Base-by-base conservation (phyloP, 2,113 vertebrate species). In the Lamprologus lemairii region DNA sequence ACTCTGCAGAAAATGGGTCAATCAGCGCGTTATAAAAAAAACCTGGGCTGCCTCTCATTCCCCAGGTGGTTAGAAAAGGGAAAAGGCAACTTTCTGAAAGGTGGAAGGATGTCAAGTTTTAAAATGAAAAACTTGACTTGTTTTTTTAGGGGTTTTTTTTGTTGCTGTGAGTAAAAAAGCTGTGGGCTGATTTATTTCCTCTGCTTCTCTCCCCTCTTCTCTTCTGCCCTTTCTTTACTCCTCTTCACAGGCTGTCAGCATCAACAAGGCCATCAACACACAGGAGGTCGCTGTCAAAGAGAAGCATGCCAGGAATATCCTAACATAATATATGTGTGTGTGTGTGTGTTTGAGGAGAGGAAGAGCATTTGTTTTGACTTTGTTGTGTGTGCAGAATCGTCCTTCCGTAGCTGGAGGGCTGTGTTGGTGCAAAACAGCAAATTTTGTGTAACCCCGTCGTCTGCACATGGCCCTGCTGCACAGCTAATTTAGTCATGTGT, bases 241-340 rank as follows among this genome's bases (percentile, higher is more conserved):
- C 71, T 92, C 75, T 90, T 88, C 84, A 87, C 97, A 99, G 99
- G 97, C 97, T 4, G 98, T 99, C 97, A 99, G 99, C 97, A 99
- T 99, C 98, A 99, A 99, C 96, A 99, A 99, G 96, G 99, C 99
- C 91, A 99, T 99, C 97, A 99, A 99, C 94, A 97, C 98, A 2
- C 99, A 99, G 97, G 99, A 99, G 97, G 98, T 99, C 35, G 98
- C 98, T 75, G 98, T 99, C 95, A 99, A 99, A 96, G 99, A 99
- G 96, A 99, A 99, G 92, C 98, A 99, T 23, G 98, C 60, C 60
- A 65, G 60, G 60, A 65, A 65, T 65, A 65, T 65, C 60, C 60
- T n/a, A 65, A 35, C 58, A n/a, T 12, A 2, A 1, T 26, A 1
- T 26, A 4, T 53, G 54, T 88, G 0, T 2, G 65, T 86, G 92